Evolutionary conservation across 2,888 invertebrate species (phyloP).

Genomic region (Octonoba sinensis): DNA sequence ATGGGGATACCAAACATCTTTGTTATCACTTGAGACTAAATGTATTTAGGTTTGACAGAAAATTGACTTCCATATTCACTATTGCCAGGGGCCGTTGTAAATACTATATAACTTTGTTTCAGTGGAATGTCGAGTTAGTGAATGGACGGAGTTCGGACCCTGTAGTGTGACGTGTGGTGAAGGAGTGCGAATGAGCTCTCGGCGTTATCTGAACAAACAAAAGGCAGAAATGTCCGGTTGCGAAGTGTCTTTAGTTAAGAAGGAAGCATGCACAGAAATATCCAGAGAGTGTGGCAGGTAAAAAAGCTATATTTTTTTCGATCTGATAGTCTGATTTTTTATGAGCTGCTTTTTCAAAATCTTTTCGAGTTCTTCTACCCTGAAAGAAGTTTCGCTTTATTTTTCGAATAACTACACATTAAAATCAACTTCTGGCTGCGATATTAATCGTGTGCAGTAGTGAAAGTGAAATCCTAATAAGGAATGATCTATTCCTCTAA

Average conservation of each 20-base stretch:
- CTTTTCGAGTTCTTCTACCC: background rate
- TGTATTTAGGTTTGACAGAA: no score
- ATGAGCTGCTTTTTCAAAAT: no score
- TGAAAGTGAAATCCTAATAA: no score
- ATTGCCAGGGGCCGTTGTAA: no score
- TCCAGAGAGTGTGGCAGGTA: no score
- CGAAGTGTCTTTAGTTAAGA: constrained; percentile 78
- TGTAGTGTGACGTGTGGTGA: constrained; percentile 75
- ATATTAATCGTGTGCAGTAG: no score
- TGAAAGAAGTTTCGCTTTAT: background rate
- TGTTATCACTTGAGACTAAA: no score
- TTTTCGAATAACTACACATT: no score
- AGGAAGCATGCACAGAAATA: constrained; percentile 82
- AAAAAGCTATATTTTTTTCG: background rate
- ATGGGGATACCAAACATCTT: no score
- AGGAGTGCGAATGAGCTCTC: constrained; percentile 73
- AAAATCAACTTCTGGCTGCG: background rate
- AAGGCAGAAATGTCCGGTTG: constrained; percentile 81
- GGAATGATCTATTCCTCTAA: no score
- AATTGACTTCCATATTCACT: no score
- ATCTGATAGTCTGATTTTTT: background rate
- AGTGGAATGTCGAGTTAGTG: constrained; percentile 66
- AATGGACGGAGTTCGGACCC: constrained; percentile 66
- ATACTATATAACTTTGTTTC: background rate
- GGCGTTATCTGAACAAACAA: constrained; percentile 75